Base-by-base conservation (phyloP, 2,888 invertebrate species). In the Torymus auratus region DNA sequence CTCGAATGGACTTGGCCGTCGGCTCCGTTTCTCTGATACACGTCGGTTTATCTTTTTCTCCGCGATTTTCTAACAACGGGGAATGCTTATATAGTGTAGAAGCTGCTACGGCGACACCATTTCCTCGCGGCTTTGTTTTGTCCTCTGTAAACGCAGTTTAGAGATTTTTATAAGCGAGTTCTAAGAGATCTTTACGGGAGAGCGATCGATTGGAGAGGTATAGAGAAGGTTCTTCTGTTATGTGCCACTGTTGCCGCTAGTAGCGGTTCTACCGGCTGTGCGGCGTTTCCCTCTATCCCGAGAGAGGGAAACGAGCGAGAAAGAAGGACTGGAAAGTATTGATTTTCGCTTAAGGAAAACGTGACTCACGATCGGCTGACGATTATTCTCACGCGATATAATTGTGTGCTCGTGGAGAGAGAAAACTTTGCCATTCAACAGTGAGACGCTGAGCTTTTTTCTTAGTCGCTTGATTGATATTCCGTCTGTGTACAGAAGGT, bases 381-480 rank as follows among this genome's bases (percentile, higher is more conserved):
- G 78, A 82, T 82, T 65, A 75, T 78, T 82, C 82, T 80, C 80
- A 80, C 80, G 78, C 80, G 80, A 82, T 74, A 75, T 82, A 71
- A 80, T 78, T 80, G 78, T 78, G 50, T 52, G 53, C 50, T 74
- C 50, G 55, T 7, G 41, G 41, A 41, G 7, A 41, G 41, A 41
- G 23, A 70, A 23, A 53, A 65, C 20, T 60, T 70, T 52, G 58
- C 60, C 15, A 70, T 68, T 74, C 52, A 41, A 15, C 62, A 52
- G 28, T 28, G 60, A 65, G 28, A 58, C 12, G 14, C 41, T 7
- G 23, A 41, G n/a, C 17, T 65, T 72, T 72, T 67, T 71, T 55
- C 41, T 28, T 20, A 53, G 23, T 17, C 7, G 55, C 4, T 52
- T 67, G 53, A 72, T 72, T 67, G 52, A 72, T 61, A 61, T 67